Percentiles rank a stretch among this genome's conserved stretches.
Conservation (phyloP, 2,888 invertebrate species). For the Trachelus iudaicus region DNA sequence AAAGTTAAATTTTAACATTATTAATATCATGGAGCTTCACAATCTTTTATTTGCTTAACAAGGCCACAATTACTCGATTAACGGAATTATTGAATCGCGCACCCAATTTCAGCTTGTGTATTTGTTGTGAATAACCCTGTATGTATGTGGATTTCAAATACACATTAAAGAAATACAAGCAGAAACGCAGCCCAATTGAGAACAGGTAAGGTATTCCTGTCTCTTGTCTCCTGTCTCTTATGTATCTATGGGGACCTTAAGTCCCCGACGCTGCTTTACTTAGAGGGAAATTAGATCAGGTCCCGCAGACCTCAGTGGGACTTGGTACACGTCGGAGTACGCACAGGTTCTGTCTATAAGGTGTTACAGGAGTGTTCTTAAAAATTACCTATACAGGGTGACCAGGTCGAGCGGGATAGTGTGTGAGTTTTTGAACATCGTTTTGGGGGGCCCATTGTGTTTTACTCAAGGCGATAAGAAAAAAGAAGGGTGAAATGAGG, state of each 20-base stretch:
- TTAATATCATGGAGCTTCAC: too few relatives aligned
- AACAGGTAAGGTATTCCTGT: neutral
- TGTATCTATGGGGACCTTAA: neutral
- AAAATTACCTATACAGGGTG: neutral
- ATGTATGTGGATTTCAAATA: neutral
- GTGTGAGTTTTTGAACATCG: neutral
- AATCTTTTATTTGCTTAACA: too few relatives aligned
- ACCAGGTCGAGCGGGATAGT: neutral
- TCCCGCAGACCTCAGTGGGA: constrained; percentile 18
- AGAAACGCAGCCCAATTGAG: neutral
- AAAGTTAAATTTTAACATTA: too few relatives aligned
- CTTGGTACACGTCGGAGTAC: constrained; percentile 26
- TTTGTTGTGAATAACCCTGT: too few relatives aligned
- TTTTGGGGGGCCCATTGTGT: neutral
- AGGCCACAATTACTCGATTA: too few relatives aligned
- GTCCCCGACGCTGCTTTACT: neutral
- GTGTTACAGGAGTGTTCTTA: neutral
- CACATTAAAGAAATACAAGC: neutral
- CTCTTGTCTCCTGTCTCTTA: neutral
- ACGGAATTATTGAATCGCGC: too few relatives aligned
- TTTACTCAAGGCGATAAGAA: neutral
- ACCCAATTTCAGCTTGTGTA: too few relatives aligned
- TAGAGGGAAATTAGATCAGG: constrained; percentile 24
- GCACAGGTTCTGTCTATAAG: constrained; percentile 3
- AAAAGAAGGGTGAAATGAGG: neutral